These are phyloP conservation scores for Omphaloscelis lunosa DNA, from an alignment of 2,888 invertebrate species.

Conservation along the genomic window DNA sequence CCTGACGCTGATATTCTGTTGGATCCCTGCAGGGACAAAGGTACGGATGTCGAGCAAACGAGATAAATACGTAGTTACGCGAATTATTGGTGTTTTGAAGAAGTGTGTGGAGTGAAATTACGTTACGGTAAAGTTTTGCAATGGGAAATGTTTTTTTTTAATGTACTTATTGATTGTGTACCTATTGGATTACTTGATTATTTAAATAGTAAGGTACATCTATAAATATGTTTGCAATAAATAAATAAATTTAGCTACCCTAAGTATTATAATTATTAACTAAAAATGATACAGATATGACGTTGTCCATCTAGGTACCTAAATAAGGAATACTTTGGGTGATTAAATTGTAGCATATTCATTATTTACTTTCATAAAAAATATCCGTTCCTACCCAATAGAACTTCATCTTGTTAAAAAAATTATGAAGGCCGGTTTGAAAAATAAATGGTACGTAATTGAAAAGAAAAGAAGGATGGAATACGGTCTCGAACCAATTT, in stretches of 20 bases:
- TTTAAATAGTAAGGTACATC: not conserved
- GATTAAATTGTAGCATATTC: not conserved
- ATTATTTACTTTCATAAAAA: not conserved
- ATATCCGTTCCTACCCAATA: not conserved
- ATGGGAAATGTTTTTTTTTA: not conserved
- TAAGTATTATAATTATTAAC: no score
- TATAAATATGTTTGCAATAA: no score
- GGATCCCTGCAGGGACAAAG: no score
- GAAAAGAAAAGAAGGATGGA: slow-evolving; percentile 5
- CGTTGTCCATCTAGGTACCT: not conserved
- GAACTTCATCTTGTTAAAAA: not conserved
- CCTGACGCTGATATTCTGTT: no score
- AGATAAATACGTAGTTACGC: no score
- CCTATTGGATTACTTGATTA: no score
- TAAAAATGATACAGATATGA: not conserved
- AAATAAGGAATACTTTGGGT: no score
- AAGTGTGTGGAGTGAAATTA: not conserved
- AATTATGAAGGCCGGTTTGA: not conserved
- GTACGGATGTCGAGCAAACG: no score
- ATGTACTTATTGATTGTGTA: not conserved
- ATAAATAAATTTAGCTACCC: not conserved
- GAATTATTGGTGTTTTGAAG: no score
- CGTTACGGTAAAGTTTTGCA: not conserved
- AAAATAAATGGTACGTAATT: not conserved
- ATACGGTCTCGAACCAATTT: slow-evolving; percentile 25